Percentiles rank a stretch among this genome's conserved stretches.
Conservation (phyloP, 2,888 invertebrate genomes). For the Xiphydria camelus region DNA sequence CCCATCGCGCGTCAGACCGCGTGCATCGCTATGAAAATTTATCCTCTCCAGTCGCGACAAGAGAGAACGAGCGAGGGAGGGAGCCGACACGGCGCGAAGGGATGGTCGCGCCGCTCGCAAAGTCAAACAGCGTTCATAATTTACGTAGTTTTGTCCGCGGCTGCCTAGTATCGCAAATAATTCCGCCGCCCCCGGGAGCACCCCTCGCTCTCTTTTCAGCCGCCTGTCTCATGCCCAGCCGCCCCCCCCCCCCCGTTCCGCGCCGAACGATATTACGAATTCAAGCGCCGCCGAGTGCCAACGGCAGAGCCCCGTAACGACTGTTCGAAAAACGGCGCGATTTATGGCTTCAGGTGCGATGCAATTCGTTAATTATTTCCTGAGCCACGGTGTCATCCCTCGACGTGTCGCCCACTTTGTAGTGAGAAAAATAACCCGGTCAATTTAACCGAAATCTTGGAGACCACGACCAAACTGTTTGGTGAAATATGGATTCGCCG, state of each 20-base stretch:
- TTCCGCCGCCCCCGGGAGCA: slow-evolving; percentile 3
- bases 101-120: too few species aligned
- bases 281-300: slow-evolving; percentile 37
- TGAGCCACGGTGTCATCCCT: too few species aligned
- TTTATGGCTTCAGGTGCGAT: slow-evolving; percentile 37
- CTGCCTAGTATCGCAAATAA: slow-evolving; percentile 17
- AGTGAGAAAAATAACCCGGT: too few species aligned
- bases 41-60: slow-evolving; percentile 33
- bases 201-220: too few species aligned
- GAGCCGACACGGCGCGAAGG: slow-evolving; percentile 51
- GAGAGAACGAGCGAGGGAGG: slow-evolving; percentile 35
- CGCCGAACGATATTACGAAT: slow-evolving; percentile 37
- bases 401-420: too few species aligned
- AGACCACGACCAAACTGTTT: too few species aligned
- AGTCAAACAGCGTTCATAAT: slow-evolving; percentile 55
- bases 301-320: slow-evolving; percentile 37
- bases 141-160: slow-evolving; percentile 48
- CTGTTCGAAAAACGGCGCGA: slow-evolving; percentile 39
- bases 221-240: slow-evolving; percentile 10
- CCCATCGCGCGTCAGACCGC: slow-evolving; percentile 24
- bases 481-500: too few species aligned
- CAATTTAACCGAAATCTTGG: too few species aligned
- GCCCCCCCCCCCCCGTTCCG: slow-evolving; percentile 4
- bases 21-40: slow-evolving; percentile 46
- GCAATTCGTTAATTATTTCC: slow-evolving; percentile 45